Conservation (phyloP, 2,888 invertebrate genomes). For the Mythimna pallens region DNA sequence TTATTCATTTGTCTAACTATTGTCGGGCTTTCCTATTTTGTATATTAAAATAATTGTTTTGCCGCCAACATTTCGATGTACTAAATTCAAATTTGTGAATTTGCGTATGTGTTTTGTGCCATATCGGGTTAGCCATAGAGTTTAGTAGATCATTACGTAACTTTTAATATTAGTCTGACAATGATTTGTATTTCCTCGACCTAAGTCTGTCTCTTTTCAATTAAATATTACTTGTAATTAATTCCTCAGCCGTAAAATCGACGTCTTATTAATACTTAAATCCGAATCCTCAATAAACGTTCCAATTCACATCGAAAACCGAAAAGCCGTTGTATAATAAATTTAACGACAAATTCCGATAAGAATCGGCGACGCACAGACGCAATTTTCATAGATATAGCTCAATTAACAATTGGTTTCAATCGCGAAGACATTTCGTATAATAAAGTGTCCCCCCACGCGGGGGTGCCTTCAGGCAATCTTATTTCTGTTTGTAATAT, state of each 20-base stretch:
- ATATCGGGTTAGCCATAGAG: slow-evolving; percentile 38
- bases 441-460: slow-evolving; percentile 86
- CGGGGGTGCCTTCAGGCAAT: slow-evolving; percentile 84
- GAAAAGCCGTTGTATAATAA: slow-evolving; percentile 84
- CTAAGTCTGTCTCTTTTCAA: slow-evolving; percentile 23
- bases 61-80: slow-evolving; percentile 68
- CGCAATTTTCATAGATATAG: slow-evolving; percentile 90
- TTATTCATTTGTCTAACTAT: slow-evolving; percentile 90
- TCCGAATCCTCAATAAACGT: slow-evolving; percentile 76
- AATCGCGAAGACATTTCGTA: slow-evolving; percentile 89
- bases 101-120: slow-evolving; percentile 46
- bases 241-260: slow-evolving; percentile 61
- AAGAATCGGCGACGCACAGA: slow-evolving; percentile 87
- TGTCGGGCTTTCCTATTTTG: slow-evolving; percentile 80
- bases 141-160: neutral
- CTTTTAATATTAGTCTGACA: slow-evolving; percentile 1
- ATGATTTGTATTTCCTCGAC: slow-evolving; percentile 1
- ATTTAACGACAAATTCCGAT: slow-evolving; percentile 88
- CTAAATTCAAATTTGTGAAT: slow-evolving; percentile 62
- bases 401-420: slow-evolving; percentile 91
- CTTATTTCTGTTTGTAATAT: slow-evolving; percentile 91
- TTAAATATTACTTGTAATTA: slow-evolving; percentile 62
- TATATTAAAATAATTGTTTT: slow-evolving; percentile 81
- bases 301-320: slow-evolving; percentile 79
- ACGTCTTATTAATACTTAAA: slow-evolving; percentile 73